These are phyloP conservation scores for Chionodraco myersi DNA, from an alignment of 2,113 vertebrate species.

Conservation along the genomic window DNA sequence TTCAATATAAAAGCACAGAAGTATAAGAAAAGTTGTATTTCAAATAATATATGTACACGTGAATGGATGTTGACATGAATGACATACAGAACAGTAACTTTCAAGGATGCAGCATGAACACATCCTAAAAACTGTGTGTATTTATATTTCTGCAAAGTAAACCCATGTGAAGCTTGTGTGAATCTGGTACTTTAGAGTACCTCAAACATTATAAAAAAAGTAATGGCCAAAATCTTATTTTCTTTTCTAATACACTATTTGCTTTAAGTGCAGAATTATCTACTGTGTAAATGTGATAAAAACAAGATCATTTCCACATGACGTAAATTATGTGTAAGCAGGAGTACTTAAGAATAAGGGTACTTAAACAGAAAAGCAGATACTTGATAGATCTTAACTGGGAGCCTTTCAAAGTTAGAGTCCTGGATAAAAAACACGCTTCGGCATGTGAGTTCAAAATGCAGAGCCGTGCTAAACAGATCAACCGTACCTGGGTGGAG, in stretches of 20 bases:
- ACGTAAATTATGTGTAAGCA: background rate
- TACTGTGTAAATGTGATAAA: background rate
- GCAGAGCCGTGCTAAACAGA: slow-evolving; percentile 10
- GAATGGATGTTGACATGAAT: background rate
- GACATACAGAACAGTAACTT: slow-evolving; percentile 12
- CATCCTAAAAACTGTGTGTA: background rate
- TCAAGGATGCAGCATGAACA: background rate
- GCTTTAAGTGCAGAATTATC: background rate
- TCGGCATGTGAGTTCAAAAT: background rate
- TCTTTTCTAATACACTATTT: no score
- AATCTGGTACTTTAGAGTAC: background rate
- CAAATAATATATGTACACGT: background rate
- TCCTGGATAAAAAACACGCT: background rate
- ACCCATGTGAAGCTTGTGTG: background rate
- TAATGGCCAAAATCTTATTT: background rate
- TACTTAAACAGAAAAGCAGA: slow-evolving; percentile 2
- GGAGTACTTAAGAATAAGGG: background rate
- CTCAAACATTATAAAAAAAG: background rate
- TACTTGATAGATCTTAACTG: background rate
- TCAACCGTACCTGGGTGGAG: slow-evolving; percentile 72
- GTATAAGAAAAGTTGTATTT: background rate
- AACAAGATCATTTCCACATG: slow-evolving; percentile 14
- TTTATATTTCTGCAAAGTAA: background rate
- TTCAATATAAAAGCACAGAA: background rate
- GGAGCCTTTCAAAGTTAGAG: background rate